phyloP scores from a whole-genome alignment of 2,888 invertebrate species.

The Rotaria socialis region DNA sequence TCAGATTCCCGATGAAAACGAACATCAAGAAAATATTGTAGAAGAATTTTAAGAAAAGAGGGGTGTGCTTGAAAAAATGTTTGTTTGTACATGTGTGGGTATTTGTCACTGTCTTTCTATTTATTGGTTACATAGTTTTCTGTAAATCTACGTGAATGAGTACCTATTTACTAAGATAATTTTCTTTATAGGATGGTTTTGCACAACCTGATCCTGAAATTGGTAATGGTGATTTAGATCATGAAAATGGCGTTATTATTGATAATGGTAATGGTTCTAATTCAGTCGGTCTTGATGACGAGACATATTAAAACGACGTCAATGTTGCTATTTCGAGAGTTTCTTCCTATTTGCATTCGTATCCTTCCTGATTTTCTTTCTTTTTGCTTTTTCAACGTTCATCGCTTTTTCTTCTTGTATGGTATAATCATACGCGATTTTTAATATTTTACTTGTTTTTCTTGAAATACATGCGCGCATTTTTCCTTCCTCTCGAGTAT shows the following conservation, averaged over 20 bases:
- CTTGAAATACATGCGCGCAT: neutral
- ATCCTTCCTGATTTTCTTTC: neutral
- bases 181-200: neutral
- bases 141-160: neutral
- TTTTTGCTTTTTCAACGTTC: neutral
- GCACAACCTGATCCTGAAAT: neutral
- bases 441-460: neutral
- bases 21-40: neutral
- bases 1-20: constrained; percentile 2
- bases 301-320: neutral
- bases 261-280: neutral
- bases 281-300: neutral
- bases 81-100: neutral
- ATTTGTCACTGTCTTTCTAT: neutral
- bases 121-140: neutral
- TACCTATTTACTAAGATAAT: neutral
- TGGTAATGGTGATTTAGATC: neutral
- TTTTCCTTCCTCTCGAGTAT: neutral
- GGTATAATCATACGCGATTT: neutral
- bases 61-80: neutral
- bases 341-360: neutral
- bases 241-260: neutral
- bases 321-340: neutral
- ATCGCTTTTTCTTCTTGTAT: neutral
- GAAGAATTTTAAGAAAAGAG: neutral